These are phyloP conservation scores for Geotrypetes seraphini DNA, from an alignment of 2,797 vertebrate genomes.

Conservation along the genomic window DNA sequence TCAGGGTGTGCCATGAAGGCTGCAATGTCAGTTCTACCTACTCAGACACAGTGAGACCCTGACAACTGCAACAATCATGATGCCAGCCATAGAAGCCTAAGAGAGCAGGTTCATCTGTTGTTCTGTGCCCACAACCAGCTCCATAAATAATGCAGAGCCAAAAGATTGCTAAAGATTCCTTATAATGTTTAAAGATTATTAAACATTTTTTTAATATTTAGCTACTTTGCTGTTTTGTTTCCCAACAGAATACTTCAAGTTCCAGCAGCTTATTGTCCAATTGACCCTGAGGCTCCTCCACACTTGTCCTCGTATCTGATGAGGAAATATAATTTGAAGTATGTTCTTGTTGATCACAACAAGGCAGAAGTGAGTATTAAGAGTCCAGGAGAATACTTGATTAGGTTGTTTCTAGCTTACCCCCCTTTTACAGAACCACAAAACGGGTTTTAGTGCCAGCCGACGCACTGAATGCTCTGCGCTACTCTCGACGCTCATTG, in stretches of 20 bases:
- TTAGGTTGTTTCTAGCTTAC: not conserved
- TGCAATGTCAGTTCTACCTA: too few relatives aligned
- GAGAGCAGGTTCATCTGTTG: too few relatives aligned
- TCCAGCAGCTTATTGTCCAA: constrained; percentile 75
- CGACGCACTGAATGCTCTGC: too few relatives aligned
- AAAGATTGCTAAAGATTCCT: not conserved
- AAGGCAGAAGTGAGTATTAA: constrained; percentile 60
- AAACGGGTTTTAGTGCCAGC: too few relatives aligned
- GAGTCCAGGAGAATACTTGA: not conserved
- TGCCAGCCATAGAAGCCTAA: too few relatives aligned
- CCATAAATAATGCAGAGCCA: not conserved
- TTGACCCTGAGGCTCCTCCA: constrained; percentile 74
- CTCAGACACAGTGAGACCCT: too few relatives aligned
- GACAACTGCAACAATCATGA: too few relatives aligned
- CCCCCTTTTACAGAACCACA: too few relatives aligned
- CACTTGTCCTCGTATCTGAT: constrained; percentile 59
- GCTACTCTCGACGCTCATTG: too few relatives aligned
- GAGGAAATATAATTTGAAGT: constrained; percentile 58
- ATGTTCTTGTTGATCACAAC: constrained; percentile 71
- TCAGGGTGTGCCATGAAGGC: too few relatives aligned
- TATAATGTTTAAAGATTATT: not conserved
- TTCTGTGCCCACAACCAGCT: too few relatives aligned
- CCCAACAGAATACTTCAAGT: constrained; percentile 71
- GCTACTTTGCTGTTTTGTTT: constrained; percentile 1
- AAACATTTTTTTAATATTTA: not conserved